These are phyloP conservation scores for Pandion haliaetus DNA, from an alignment of 2,113 vertebrate species.

Conservation along the genomic window DNA sequence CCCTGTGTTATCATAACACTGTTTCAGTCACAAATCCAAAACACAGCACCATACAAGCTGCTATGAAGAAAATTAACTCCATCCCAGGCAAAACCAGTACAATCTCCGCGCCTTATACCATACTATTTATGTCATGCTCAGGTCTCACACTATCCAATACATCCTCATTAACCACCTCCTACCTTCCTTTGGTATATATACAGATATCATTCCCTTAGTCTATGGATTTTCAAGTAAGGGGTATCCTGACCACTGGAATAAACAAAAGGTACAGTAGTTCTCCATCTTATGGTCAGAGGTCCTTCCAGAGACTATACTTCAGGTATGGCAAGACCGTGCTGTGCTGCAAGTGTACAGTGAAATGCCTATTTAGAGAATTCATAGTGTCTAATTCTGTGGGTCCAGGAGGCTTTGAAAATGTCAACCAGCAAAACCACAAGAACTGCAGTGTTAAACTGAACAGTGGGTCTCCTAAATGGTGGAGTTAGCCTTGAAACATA, in stretches of 20 bases:
- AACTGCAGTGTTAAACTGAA: neutral
- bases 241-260: neutral
- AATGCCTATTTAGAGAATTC: neutral
- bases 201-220: neutral
- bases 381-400: neutral
- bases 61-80: neutral
- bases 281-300: neutral
- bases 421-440: neutral
- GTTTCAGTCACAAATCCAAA: neutral
- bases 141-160: neutral
- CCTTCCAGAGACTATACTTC: neutral
- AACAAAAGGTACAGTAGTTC: neutral
- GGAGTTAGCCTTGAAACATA: neutral
- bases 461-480: neutral
- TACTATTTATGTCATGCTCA: neutral
- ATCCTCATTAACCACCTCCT: neutral
- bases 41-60: neutral
- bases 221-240: neutral
- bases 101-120: neutral
- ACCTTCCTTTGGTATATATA: neutral
- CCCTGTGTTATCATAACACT: neutral
- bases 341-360: neutral
- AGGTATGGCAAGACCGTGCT: neutral
- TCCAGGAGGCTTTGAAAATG: neutral
- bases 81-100: neutral